Base-by-base conservation (phyloP, 2,113 vertebrate species). In the Pao palembangensis region DNA sequence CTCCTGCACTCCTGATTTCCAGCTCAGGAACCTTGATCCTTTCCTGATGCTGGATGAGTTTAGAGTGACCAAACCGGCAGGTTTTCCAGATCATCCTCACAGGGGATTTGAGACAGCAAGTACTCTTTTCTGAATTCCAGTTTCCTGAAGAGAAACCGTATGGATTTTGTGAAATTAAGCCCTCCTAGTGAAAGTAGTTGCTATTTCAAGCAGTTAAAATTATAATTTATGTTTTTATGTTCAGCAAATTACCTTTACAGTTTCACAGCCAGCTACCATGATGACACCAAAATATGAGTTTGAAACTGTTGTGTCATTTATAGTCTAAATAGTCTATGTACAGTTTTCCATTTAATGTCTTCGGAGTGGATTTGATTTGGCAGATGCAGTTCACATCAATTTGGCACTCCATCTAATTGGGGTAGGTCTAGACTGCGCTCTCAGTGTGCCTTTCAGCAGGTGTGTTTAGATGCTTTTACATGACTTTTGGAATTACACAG, bases 61-160 rank as follows among this genome's bases (percentile, higher is more conserved):
- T 76, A 89, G 86, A 83, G 91, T 92, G 6, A 83, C 83, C 63
- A 93, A 87, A 60, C 92, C 93, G 0, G 90, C 89, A 6, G 93
- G 93, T 20, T 96, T 94, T 80, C 93, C 93, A 64, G 94, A 94
- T 67, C 94, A 96, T 57, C 94, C 92, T 69, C 93, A 94, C 60
- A 85, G 92, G 78, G 92, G 93, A 41, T 94, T 94, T 91, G 94
- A 96, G 83, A 94, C 93, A 3, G 93, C 94, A 76, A 90, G 51
- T 53, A 7, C 8, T 41, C 56, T 13, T 50, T 6, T 38, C 10
- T 23, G 3, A 10, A 7, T 49, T 8, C 34, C 34, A 38, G 34
- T 38, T 11, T 38, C 4, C 34, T 38, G 34, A 38, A 38, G 10
- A 11, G 8, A 38, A 38, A 11, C 8, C 17, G 20, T 28, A 6